phyloP scores from a whole-genome alignment of 2,888 invertebrate genomes.

The Cheilosia variabilis region DNA sequence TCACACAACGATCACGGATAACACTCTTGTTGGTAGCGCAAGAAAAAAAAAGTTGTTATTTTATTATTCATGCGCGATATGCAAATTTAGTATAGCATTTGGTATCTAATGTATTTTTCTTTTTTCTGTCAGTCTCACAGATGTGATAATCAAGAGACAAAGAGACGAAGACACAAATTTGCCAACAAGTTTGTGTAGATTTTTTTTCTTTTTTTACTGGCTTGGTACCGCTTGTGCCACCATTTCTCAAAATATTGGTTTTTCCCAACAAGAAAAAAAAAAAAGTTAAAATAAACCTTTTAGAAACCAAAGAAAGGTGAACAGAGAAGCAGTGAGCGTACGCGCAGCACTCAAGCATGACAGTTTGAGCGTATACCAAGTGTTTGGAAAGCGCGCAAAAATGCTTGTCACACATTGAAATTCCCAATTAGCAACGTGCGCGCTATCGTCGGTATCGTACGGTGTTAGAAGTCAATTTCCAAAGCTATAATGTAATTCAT shows the following conservation, averaged over 20 bases:
- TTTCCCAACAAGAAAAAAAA: slow-evolving; percentile 44
- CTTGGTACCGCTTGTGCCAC: slow-evolving; percentile 51
- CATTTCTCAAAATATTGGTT: slow-evolving; percentile 64
- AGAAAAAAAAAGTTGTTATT: slow-evolving; percentile 40
- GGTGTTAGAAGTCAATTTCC: slow-evolving; percentile 40
- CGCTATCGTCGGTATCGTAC: not conserved
- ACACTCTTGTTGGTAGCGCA: slow-evolving; percentile 9
- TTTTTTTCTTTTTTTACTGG: slow-evolving; percentile 26
- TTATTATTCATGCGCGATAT: slow-evolving; percentile 58
- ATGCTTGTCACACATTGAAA: slow-evolving; percentile 26
- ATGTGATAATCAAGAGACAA: slow-evolving; percentile 69
- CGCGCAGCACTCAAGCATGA: not conserved
- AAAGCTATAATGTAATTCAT: slow-evolving; percentile 44
- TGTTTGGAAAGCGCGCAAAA: slow-evolving; percentile 22
- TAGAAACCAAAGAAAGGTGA: slow-evolving; percentile 50
- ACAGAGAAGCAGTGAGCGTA: slow-evolving; percentile 7
- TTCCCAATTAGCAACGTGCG: slow-evolving; percentile 24
- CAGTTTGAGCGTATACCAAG: not conserved
- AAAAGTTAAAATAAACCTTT: not conserved
- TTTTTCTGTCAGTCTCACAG: slow-evolving; percentile 36
- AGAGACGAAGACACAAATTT: slow-evolving; percentile 40
- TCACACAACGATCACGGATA: slow-evolving; percentile 39
- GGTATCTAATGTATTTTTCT: slow-evolving; percentile 38
- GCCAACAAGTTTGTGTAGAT: slow-evolving; percentile 56
- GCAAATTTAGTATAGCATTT: slow-evolving; percentile 45